phyloP scores from a whole-genome alignment of 2,888 invertebrate species.

The Platycheirus albimanus region DNA sequence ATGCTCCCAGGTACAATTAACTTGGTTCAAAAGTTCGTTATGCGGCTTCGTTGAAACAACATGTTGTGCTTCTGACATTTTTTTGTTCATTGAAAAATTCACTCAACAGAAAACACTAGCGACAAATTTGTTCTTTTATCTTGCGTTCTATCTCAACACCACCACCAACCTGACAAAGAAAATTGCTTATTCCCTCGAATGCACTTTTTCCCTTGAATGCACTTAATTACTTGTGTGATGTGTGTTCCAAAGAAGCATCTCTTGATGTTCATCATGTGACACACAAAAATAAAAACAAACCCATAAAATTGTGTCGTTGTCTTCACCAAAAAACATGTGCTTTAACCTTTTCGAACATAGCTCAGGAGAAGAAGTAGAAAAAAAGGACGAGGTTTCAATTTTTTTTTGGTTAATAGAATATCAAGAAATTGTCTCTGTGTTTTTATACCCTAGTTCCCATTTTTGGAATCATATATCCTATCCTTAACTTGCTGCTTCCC shows the following conservation, averaged over 20 bases:
- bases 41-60: not conserved
- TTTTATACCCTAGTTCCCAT: slow-evolving; percentile 5
- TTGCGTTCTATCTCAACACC: not conserved
- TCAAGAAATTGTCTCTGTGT: not conserved
- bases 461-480: not conserved
- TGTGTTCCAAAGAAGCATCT: not conserved
- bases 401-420: slow-evolving; percentile 6
- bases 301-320: not conserved
- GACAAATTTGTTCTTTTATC: slow-evolving; percentile 21
- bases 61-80: slow-evolving; percentile 46
- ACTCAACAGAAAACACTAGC: not conserved
- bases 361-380: not conserved
- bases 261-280: not conserved
- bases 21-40: not conserved
- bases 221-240: slow-evolving; percentile 59
- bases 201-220: slow-evolving; percentile 59
- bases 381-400: not conserved
- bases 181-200: slow-evolving; percentile 69
- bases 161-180: slow-evolving; percentile 23
- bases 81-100: slow-evolving; percentile 32
- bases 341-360: not conserved
- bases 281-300: not conserved
- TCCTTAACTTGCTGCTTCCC: too few relatives aligned
- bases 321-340: not conserved
- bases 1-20: not conserved